Conservation (phyloP, 2,113 vertebrate species). For the Caretta caretta region DNA sequence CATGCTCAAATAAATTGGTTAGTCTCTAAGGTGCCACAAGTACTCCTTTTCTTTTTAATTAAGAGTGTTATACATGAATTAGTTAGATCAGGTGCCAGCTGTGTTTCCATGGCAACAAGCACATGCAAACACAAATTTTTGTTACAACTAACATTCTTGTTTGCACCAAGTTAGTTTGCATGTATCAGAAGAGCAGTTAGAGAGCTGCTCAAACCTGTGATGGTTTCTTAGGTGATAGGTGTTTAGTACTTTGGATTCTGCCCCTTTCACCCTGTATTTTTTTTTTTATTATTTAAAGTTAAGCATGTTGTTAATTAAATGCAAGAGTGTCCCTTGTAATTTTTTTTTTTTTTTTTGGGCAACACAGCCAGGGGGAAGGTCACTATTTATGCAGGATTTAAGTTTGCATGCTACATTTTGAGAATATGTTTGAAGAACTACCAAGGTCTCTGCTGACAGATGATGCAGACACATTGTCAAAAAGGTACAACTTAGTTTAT, state of each 20-base stretch:
- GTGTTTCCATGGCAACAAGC: background rate
- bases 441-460: background rate
- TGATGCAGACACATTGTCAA: background rate
- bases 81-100: background rate
- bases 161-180: background rate
- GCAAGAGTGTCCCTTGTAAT: background rate
- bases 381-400: background rate
- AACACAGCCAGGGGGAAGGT: background rate
- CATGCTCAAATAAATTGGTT: too few relatives aligned
- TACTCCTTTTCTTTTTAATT: too few relatives aligned
- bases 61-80: background rate
- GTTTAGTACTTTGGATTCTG: background rate
- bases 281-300: background rate
- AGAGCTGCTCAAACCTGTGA: background rate
- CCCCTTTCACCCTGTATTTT: background rate
- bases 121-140: background rate
- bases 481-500: background rate
- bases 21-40: too few relatives aligned
- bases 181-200: background rate
- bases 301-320: background rate
- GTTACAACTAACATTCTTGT: background rate
- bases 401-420: background rate
- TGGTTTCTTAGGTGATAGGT: background rate
- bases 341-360: background rate
- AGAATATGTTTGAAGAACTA: background rate